Base-by-base conservation (phyloP, 2,888 invertebrate genomes). In the Reticulitermes lucifugus region DNA sequence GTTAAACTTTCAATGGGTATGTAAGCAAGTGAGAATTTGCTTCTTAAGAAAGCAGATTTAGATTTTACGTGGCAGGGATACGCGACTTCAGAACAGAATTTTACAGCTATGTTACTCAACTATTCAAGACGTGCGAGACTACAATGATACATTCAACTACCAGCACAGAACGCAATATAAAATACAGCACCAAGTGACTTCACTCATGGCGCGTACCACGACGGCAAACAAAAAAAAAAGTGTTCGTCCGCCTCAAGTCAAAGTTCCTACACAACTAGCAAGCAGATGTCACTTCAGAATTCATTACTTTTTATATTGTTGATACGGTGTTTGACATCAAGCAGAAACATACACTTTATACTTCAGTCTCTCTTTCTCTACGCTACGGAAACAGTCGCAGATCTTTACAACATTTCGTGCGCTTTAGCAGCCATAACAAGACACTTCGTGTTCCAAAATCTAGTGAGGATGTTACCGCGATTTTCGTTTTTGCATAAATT, bases 241-340 rank as follows among this genome's bases (percentile, higher is more conserved):
- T 71, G 71, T 71, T n/a, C 71, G 35, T 25, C 71, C 35, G 71
- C 71, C 14, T 29, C 25, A 5, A 7, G 29, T 71, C 29, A 71
- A 35, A 25, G 25, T 29, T 71, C 2, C 71, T 25, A 71, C 71
- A 71, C 71, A 35, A 29, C 71, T 71, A 25, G 25, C 71, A 25
- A n/a, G 21, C 14, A 25, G 35, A 71, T 3, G 71, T 25, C 71
- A 29, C 35, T 71, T 29, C 25, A 71, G 12, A 29, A 25, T 71
- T 25, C 71, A 29, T 71, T 71, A 71, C 46, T 46, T 71, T 29
- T 71, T 71, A 71, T 25, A 29, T 9, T 71, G 2, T 35, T 10
- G 71, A n/a, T 71, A 71, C 25, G 25, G 25, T 71, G 71, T 71
- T 71, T 71, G 71, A 71, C 71, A 71, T 29, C 71, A n/a, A 35